These are phyloP conservation scores for Empis livida DNA, from an alignment of 2,888 invertebrate genomes.

Conservation along the genomic window DNA sequence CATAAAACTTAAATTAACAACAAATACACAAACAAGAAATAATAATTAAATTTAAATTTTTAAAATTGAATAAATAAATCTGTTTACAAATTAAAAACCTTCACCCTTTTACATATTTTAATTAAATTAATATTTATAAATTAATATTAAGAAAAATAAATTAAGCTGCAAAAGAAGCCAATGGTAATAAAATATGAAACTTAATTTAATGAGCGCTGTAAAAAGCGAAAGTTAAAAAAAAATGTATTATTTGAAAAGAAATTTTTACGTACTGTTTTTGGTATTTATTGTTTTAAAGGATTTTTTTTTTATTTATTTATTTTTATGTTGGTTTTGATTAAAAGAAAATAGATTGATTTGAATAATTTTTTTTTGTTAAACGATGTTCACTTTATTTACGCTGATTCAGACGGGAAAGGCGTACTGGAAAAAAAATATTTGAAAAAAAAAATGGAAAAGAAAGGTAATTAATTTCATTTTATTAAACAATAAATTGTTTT, in stretches of 20 bases:
- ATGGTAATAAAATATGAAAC: background rate
- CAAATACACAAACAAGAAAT: slow-evolving; percentile 12
- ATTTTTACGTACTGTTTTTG: slow-evolving; percentile 16
- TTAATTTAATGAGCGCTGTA: slow-evolving; percentile 8
- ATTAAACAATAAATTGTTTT: too few relatives aligned
- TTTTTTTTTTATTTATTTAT: slow-evolving; percentile 8
- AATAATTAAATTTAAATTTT: slow-evolving; percentile 3
- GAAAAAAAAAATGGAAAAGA: slow-evolving; percentile 8
- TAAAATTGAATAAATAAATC: slow-evolving; percentile 1
- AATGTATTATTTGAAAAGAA: slow-evolving; percentile 1
- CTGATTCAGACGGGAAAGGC: slow-evolving; percentile 81
- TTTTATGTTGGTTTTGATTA: slow-evolving; percentile 12
- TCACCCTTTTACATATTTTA: slow-evolving; percentile 11
- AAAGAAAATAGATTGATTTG: slow-evolving; percentile 4
- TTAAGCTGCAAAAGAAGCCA: background rate
- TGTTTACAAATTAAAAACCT: slow-evolving; percentile 12
- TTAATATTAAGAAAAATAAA: background rate
- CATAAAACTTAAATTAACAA: slow-evolving; percentile 3
- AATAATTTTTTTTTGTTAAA: slow-evolving; percentile 8
- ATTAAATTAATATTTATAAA: slow-evolving; percentile 7
- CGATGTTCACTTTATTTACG: slow-evolving; percentile 29
- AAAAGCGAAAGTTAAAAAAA: background rate
- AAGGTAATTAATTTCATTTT: too few relatives aligned
- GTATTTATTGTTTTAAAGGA: slow-evolving; percentile 12
- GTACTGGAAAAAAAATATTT: slow-evolving; percentile 56